Evolutionary conservation across 2,888 invertebrate species (phyloP), one percentile per base, ranked within the genome.

Genomic region (Julus scandinavius): DNA sequence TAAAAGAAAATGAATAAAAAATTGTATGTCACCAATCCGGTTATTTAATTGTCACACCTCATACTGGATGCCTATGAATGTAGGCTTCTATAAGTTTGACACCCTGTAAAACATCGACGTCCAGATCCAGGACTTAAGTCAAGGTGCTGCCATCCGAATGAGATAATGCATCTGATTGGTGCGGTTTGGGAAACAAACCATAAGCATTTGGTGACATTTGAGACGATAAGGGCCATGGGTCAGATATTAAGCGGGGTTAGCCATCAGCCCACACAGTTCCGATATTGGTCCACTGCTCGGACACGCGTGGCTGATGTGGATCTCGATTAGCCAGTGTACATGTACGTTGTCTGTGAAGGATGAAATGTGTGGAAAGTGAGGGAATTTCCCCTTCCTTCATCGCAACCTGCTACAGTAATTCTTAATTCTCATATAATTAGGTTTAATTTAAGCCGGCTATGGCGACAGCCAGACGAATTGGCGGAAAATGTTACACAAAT

Each of bases 351-450:
- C 13, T 29, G 20, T 72, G 41, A 72, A 72, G 2, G 72, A 72
- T 11, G 29, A 54, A 29, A 20, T 7, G 72, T 29, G 72, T 72
- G 29, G 29, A 6, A 29, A 29, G 11, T 72, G 72, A 72, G 72
- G 29, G 29, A 29, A 9, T 29, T 72, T 9, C 72, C n/a, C 54
- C 54, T 45, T 15, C 58, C 72, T 72, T 72, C 72, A 72, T 72
- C 72, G 72, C 72, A 72, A 72, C 72, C 72, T 72, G 72, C 72
- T 72, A 29, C 72, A 72, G 29, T 29, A 72, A 72, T 72, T 72
- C 72, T 72, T 72, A 72, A 72, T 72, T 72, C 72, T n/a, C 20
- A 72, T 72, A 20, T 72, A 72, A 72, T 72, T 72, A 72, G 72
- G 29, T 29, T 72, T 20, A 72, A 72, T 29, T 72, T 29, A 29